Evolutionary conservation across 2,888 invertebrate species (phyloP), one percentile per base, ranked within the genome.

Genomic region (Labia minor): DNA sequence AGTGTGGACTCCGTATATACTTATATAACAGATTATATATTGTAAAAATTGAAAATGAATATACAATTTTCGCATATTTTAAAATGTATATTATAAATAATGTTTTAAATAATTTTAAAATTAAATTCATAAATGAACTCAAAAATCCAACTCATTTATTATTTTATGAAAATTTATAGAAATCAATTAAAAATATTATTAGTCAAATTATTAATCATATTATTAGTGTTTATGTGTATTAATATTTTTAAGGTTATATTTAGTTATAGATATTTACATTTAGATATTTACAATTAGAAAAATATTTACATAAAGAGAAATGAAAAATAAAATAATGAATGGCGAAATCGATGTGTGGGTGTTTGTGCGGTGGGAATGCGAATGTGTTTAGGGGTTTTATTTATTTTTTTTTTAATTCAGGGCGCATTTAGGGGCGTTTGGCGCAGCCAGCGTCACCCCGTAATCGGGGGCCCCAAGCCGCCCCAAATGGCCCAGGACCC

Each of bases 311-410:
- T n/a, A 49, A 49, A 14, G 14, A 49, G n/a, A 49, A n/a, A 49
- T 49, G 49, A 49, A 49, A 49, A 49, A n/a, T n/a, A n/a, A n/a
- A n/a, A n/a, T n/a, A n/a, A 49, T n/a, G 49, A 49, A 49, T 49
- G 14, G 49, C n/a, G 49, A n/a, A 49, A 16, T 49, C 2, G 49
- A 16, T 49, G 49, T 49, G 49, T 49, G n/a, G 3, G 49, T 49
- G 49, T n/a, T 3, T 49, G 49, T 16, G 49, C 3, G 16, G n/a
- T 11, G 49, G 49, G 49, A 49, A 49, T 49, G 49, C n/a, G 49
- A 49, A 49, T 49, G 49, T 49, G 49, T 49, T 49, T 10, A n/a
- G 49, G 49, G 49, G 49, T 3, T 49, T n/a, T n/a, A n/a, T n/a
- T n/a, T n/a, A n/a, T n/a, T n/a, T n/a, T n/a, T n/a, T n/a, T 26